Evolutionary conservation across 2,113 vertebrate species (phyloP), one percentile per base, ranked within the genome.

Genomic region (Raja brachyura): DNA sequence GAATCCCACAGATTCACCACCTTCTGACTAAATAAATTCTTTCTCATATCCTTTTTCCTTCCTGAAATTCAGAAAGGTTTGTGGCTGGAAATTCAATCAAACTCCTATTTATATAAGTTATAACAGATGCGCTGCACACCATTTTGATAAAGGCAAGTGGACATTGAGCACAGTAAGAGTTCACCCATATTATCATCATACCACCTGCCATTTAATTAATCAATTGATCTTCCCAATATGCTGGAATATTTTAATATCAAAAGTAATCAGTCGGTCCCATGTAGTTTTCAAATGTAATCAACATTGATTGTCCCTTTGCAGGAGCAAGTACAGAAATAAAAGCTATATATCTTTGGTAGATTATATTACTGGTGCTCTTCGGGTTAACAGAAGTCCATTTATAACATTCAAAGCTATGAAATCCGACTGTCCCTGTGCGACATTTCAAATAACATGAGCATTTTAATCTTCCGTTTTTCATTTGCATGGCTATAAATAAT

Each of bases 401-500:
- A 33, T 88, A 63, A 88, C 28, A 88, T 88, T 61, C 28, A 88
- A 63, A n/a, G n/a, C 28, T 6, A 31, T 5, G 63, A 66, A 63
- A 18, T 88, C 59, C n/a, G 63, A 61, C 83, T 6, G 14, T 88
- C 83, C 59, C 28, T 31, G 14, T 59, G 59, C 83, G 1, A 59
- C 56, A 63, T 66, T 88, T 88, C 28, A 31, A 88, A 88, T 63
- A 66, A 61, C 59, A 88, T 88, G 83, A 66, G 59, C 63, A 88
- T 31, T 88, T 88, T 88, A 63, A 88, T 88, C 83, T 88, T 88
- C 83, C 16, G 59, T 63, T 31, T 88, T 88, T 88, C 83, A 88
- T 88, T 88, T 88, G 83, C 83, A 88, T 63, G 83, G 13, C 83
- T 88, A 88, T 88, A 88, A 88, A 88, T 88, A 88, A 88, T 88